These are phyloP conservation scores for Pachyramphus minor DNA, from an alignment of 2,113 vertebrate genomes.

Conservation along the genomic window DNA sequence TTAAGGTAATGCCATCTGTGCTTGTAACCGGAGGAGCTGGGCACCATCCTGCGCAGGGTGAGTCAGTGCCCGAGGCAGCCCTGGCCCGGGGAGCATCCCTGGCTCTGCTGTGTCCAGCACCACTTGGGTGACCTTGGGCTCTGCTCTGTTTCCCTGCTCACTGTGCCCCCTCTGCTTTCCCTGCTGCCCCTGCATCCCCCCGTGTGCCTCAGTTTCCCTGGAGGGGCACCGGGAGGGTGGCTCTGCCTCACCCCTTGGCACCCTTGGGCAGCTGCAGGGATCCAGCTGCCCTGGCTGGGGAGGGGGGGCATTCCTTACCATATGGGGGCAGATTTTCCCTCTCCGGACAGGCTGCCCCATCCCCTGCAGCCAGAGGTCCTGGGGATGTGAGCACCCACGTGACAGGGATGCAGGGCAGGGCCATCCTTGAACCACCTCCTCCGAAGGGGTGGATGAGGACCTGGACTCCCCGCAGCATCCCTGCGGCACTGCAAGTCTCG, in stretches of 20 bases:
- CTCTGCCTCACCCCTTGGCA: neutral
- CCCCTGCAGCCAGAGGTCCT: fast-evolving
- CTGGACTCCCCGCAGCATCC: neutral
- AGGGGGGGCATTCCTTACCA: neutral
- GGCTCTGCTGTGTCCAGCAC: neutral
- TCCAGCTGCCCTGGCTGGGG: neutral
- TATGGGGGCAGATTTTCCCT: fast-evolving
- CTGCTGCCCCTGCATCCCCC: neutral
- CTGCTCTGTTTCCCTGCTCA: fast-evolving
- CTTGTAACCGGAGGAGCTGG: constrained; percentile 27
- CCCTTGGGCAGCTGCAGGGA: neutral
- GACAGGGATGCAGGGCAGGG: neutral
- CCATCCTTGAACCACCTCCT: neutral
- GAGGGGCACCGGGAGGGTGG: fast-evolving
- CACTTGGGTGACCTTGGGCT: constrained; percentile 9
- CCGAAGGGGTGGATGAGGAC: fast-evolving
- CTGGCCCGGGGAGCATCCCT: neutral
- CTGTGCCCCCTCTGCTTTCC: fast-evolving
- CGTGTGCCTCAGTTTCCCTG: neutral
- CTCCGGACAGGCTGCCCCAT: fast-evolving
- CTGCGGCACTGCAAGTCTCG: fast-evolving
- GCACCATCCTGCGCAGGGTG: neutral
- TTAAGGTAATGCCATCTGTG: neutral
- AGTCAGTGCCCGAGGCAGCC: neutral
- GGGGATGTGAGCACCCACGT: fast-evolving